Base-by-base conservation (phyloP, 2,888 invertebrate genomes). In the Mantis religiosa region DNA sequence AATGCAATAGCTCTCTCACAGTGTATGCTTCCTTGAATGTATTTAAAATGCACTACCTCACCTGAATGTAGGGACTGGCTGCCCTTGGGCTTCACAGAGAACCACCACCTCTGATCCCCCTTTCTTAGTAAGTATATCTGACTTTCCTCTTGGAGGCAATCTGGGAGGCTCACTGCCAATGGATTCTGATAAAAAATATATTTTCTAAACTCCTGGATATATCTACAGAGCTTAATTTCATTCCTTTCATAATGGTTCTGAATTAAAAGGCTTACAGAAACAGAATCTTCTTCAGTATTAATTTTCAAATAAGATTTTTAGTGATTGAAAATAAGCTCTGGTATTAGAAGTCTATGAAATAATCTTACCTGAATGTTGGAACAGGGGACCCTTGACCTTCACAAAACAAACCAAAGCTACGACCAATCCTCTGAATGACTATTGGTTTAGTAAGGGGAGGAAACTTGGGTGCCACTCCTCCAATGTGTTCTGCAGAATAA, bases 331-430 rank as follows among this genome's bases (percentile, higher is more conserved):
- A 20, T 71, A 71, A 71, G 54, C 54, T 71, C 54, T 71, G 15
- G 20, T 71, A 14, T 20, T 20, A 71, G 6, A 71, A 71, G 15
- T 20, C 20, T 2, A 71, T 71, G 4, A 71, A 71, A 20, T 71
- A 20, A 71, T 25, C n/a, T 89, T 94, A 92, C 92, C 91, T 91
- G 91, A 91, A 92, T 88, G 89, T 87, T 54, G 93, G 93, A 3
- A 92, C 91, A 6, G 93, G 93, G 90, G 92, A 92, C 25, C 92
- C 93, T 89, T 92, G 93, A 47, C 93, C 93, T 47, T 93, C 93
- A 91, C 93, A 94, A 2, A 93, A 91, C 14, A 93, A 91, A 89
- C 92, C 92, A 12, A 92, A 91, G 12, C 92, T 90, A 94, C 94
- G 86, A 92, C 91, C 71, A 91, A 91, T 90, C 89, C 89, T 25